A percentile compares a stretch with the other conserved stretches of the same genome.
Evolutionary conservation across 2,797 vertebrate genomes (phyloP).

Genomic region (Erethizon dorsatum): DNA sequence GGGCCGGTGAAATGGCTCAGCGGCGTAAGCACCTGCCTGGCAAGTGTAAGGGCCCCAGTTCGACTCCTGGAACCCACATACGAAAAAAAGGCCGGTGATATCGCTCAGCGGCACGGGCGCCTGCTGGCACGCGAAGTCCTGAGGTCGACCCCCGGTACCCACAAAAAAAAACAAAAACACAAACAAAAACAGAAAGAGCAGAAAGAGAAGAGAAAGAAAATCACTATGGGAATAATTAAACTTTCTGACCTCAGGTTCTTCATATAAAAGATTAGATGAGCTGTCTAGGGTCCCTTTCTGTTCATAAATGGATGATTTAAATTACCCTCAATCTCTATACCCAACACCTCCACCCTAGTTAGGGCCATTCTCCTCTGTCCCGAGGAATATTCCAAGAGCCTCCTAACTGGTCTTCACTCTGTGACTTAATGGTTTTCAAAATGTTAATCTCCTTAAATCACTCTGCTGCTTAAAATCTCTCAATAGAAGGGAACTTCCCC

Average conservation of each 20-base stretch:
- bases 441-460: not conserved
- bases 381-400: not conserved
- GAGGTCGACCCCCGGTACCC: no score
- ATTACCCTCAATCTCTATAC: not conserved
- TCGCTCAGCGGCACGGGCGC: no score
- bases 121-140: no score
- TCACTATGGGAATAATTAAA: not conserved
- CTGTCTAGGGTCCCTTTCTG: not conserved
- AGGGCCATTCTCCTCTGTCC: not conserved
- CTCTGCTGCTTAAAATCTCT: conserved; percentile 23
- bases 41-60: no score
- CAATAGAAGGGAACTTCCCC: not conserved
- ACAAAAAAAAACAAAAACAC: no score
- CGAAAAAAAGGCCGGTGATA: no score
- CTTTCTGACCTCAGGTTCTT: conserved; percentile 40
- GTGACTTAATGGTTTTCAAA: conserved; percentile 23
- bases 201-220: not conserved
- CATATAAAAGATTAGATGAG: not conserved
- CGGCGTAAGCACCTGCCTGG: no score
- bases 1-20: no score
- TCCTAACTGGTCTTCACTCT: not conserved
- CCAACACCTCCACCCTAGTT: not conserved
- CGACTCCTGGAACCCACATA: no score
- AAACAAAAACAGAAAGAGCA: not conserved
- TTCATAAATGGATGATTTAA: not conserved